Percentiles rank a stretch among this genome's conserved stretches.
These are phyloP conservation scores for Hephaestus fuliginosus DNA, from an alignment of 2,797 vertebrate species.

Conservation along the genomic window DNA sequence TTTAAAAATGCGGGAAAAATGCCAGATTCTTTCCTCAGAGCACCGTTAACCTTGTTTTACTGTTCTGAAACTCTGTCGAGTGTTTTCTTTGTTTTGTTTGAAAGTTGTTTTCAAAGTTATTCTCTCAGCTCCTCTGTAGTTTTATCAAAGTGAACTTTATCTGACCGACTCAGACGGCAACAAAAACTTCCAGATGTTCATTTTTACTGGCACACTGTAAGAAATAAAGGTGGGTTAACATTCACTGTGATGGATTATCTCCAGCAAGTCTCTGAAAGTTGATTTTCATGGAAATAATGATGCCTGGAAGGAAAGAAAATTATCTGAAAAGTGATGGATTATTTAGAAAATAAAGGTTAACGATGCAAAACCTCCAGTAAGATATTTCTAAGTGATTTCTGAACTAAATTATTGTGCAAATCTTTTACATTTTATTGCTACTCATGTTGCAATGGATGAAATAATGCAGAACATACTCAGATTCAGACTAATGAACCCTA, in stretches of 20 bases:
- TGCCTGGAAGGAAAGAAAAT: background rate
- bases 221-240: background rate
- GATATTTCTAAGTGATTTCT: background rate
- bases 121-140: background rate
- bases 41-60: background rate
- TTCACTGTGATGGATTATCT: background rate
- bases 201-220: background rate
- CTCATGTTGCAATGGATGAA: background rate
- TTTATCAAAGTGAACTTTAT: background rate
- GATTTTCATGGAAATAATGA: background rate
- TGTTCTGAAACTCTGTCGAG: no score
- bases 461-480: background rate
- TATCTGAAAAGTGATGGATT: background rate
- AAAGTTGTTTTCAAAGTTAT: no score
- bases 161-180: background rate
- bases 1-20: background rate
- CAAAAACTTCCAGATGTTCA: background rate
- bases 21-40: background rate
- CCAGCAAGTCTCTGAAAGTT: background rate
- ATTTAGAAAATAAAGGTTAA: background rate
- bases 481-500: constrained; percentile 1
- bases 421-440: background rate
- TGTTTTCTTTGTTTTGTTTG: no score
- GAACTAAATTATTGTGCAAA: background rate
- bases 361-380: background rate